Evolutionary conservation across 2,113 vertebrate species (phyloP), one percentile per base, ranked within the genome.

Genomic region (Microtus richardsoni): DNA sequence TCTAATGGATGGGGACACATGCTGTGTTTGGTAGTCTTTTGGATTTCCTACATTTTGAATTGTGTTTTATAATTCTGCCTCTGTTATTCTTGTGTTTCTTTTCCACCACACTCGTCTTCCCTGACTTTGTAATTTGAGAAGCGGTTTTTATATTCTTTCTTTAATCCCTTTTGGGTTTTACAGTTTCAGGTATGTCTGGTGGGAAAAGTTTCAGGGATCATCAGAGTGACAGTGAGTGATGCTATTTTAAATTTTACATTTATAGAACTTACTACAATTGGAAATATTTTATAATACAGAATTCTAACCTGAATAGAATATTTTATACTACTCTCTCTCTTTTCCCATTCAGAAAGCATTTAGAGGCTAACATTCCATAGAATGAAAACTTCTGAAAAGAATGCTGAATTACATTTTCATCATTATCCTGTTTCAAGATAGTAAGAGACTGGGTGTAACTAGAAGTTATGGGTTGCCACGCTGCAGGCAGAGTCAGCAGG

Each of bases 21-120:
- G 95, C 91, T 84, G 91, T 60, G 16, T 88, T 71, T 91, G 73
- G 95, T 93, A 90, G 87, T 52, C 82, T 91, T 95, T 62, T 91
- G 74, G 64, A 58, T 94, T 96, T 93, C 68, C n/a, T 91, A 78
- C 24, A 54, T 13, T 60, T 68, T 14, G 78, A 89, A 80, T 33
- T 87, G 26, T 12, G 14, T 95, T 95, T 89, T 60, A 84, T 44
- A 86, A 94, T 77, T 71, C 91, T 64, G 41, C 14, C 13, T 60
- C 14, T 80, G 54, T 91, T 79, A 93, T 94, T 93, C 49, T 90
- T 75, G 19, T 54, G 44, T 33, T 54, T 78, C 30, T 41, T 2
- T 62, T 4, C 0, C 14, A 2, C 10, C 0, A 36, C 12, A 19
- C 4, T 17, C 33, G 9, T 0, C 28, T 22, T 28, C 13, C 11